Percentiles rank a stretch among this genome's conserved stretches.
Conservation (phyloP, 1,140 invertebrate species). For the Microplitis demolitor region DNA sequence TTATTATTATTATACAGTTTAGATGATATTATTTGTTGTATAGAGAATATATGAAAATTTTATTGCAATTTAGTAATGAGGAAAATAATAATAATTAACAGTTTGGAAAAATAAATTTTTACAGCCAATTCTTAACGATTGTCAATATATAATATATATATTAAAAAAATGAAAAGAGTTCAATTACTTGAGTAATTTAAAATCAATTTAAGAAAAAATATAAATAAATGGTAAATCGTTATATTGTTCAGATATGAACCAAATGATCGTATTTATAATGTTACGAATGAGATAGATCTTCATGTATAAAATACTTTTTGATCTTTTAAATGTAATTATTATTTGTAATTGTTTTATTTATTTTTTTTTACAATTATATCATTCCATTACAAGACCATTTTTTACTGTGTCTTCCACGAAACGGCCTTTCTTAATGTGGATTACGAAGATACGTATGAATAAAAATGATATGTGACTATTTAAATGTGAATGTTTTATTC, state of each 20-base stretch:
- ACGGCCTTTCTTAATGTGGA: conserved; percentile 38
- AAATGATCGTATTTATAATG: conserved; percentile 36
- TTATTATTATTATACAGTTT: no score
- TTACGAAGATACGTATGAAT: conserved; percentile 32
- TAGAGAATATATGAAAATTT: conserved; percentile 1
- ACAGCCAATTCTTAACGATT: conserved; percentile 10
- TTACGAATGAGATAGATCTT: conserved; percentile 34
- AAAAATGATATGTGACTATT: conserved; percentile 6
- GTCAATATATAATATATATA: background rate
- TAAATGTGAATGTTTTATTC: conserved; percentile 29
- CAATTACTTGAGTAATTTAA: conserved; percentile 7
- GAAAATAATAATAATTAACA: background rate
- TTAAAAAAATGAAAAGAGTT: background rate
- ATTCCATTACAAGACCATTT: conserved; percentile 38
- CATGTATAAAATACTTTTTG: conserved; percentile 29
- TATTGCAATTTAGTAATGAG: background rate
- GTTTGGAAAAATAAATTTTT: conserved; percentile 1
- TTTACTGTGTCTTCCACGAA: conserved; percentile 38
- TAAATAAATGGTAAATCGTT: conserved; percentile 20
- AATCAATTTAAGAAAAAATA: conserved; percentile 7
- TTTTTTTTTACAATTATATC: conserved; percentile 23
- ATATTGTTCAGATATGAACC: conserved; percentile 28
- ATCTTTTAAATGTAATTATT: background rate
- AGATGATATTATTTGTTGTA: conserved; percentile 4
- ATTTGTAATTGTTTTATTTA: background rate